Conservation (phyloP, 1,140 invertebrate genomes). For the Prorops nasuta region DNA sequence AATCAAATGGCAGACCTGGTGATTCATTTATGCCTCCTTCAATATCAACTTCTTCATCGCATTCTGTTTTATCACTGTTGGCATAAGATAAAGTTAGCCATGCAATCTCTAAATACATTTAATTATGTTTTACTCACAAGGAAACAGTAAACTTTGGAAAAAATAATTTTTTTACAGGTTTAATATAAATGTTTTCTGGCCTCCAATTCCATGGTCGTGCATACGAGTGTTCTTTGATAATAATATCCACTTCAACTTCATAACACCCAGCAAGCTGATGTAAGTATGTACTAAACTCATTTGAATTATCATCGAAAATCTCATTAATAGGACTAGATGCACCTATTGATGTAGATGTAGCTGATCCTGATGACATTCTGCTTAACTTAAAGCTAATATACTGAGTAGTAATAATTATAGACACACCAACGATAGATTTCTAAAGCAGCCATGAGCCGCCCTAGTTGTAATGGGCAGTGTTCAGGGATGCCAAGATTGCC, state of each 20-base stretch:
- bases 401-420: too few species aligned
- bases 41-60: conserved; percentile 56
- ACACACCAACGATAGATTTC: too few species aligned
- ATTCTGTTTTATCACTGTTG: conserved; percentile 17
- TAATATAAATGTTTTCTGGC: conserved; percentile 65
- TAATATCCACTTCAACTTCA: conserved; percentile 43
- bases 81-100: neutral
- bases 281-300: conserved; percentile 45
- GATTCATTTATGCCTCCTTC: conserved; percentile 34
- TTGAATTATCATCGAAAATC: conserved; percentile 41
- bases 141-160: conserved; percentile 35
- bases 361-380: too few species aligned
- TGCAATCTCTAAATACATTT: neutral
- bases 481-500: too few species aligned
- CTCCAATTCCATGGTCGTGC: conserved; percentile 70
- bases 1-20: conserved; percentile 60
- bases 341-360: conserved; percentile 14
- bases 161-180: conserved; percentile 62
- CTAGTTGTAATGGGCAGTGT: too few species aligned
- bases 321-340: conserved; percentile 38
- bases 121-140: conserved; percentile 24
- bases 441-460: too few species aligned
- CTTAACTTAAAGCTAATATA: too few species aligned
- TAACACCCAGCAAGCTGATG: conserved; percentile 43
- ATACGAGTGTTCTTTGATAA: conserved; percentile 67